Base-by-base conservation (phyloP, 2,113 vertebrate species). In the Pelmatolapia mariae region DNA sequence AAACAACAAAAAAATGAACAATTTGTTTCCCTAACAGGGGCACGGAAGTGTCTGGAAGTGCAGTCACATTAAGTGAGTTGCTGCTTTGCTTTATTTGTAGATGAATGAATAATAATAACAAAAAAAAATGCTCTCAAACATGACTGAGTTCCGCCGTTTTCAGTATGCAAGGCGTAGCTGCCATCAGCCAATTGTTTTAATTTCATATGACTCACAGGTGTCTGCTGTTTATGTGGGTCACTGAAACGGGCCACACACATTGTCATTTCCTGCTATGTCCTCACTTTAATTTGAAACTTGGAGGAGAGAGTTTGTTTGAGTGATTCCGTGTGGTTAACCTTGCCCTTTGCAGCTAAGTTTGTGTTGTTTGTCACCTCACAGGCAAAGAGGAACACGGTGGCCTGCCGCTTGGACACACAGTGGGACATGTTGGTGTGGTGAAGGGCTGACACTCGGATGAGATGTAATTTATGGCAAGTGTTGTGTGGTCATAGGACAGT, bases 311-410 rank as follows among this genome's bases (percentile, higher is more conserved):
- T 89, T 82, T 68, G 91, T 83, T 83, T 66, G 81, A 71, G 68
- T 66, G 78, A 87, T 47, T 86, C 22, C 13, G 80, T 45, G 18
- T 68, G 33, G 66, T 52, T 90, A 90, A 88, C 86, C 76, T 91
- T 86, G 71, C 40, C 80, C 83, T 94, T 85, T 92, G 68, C 80
- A 63, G 85, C 86, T 15, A 80, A 85, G 68, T 92, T 63, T 91
- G 66, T 90, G 85, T 87, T 91, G 83, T 93, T 83, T 94, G 85
- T 93, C 54, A 87, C 86, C 86, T 89, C 43, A 24, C 94, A 95
- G 95, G 90, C 47, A 61, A 54, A 87, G 61, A 82, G 83, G 63
- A 16, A 71, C 88, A 33, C 15, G 82, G 80, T 12, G 73, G 87
- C 79, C 84, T n/a, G 86, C 56, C 31, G 59, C 73, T 85, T 63